phyloP scores from a whole-genome alignment of 2,113 vertebrate species.

The Parus major region DNA sequence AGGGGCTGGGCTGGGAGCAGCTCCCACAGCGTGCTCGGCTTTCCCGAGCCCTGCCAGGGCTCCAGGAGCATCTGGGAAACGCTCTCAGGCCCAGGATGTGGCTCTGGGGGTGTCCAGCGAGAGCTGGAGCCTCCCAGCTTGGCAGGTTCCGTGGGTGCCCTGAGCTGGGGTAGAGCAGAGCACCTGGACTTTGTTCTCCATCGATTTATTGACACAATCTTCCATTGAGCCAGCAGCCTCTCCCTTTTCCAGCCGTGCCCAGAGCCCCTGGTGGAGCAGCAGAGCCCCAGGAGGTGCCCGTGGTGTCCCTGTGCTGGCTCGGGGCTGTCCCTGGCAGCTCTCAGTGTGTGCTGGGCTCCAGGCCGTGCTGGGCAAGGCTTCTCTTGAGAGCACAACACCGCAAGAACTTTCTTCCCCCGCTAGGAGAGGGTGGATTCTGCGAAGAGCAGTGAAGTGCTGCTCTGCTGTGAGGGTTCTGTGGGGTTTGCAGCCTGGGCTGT shows the following conservation, averaged over 20 bases:
- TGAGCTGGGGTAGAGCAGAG: neutral
- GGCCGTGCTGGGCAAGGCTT: slow-evolving; percentile 38
- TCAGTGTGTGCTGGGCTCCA: slow-evolving; percentile 38
- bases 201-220: rapidly evolving
- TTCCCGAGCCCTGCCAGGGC: neutral
- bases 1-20: rapidly evolving
- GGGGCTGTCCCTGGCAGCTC: slow-evolving; percentile 31
- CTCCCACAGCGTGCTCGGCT: rapidly evolving
- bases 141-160: neutral
- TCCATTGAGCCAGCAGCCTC: neutral
- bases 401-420: neutral
- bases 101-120: neutral
- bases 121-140: neutral
- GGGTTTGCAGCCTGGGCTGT: neutral
- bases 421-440: neutral
- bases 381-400: neutral
- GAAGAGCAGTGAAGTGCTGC: neutral
- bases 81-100: neutral
- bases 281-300: neutral
- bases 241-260: neutral
- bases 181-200: neutral
- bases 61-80: neutral
- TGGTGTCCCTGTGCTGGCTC: neutral
- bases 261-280: neutral
- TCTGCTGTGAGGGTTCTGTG: neutral